A percentile compares a stretch with the other conserved stretches of the same genome.
These are phyloP conservation scores for Agapornis roseicollis DNA, from an alignment of 2,113 vertebrate genomes.

Conservation along the genomic window DNA sequence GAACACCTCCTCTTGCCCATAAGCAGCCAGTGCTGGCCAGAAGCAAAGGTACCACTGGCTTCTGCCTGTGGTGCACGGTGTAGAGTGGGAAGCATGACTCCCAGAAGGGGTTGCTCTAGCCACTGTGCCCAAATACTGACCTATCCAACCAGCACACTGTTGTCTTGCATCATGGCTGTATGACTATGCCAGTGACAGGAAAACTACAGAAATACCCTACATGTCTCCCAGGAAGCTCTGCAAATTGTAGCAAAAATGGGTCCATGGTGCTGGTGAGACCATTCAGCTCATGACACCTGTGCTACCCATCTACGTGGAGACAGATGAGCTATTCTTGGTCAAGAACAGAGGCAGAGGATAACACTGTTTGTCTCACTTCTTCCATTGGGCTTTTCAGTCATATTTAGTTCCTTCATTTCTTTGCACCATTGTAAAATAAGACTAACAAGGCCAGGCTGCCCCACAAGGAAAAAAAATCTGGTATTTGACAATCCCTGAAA, in stretches of 20 bases:
- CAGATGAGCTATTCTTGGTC: neutral
- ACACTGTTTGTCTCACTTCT: neutral
- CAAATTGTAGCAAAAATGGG: neutral
- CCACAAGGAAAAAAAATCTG: neutral
- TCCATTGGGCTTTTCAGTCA: neutral
- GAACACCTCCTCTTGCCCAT: neutral
- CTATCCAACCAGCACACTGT: fast-evolving
- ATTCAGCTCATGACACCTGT: neutral
- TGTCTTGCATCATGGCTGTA: neutral
- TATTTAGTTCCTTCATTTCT: neutral
- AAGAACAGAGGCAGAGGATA: neutral
- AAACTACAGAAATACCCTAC: neutral
- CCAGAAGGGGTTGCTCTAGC: neutral
- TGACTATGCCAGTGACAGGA: neutral
- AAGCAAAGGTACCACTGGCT: neutral
- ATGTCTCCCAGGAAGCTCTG: neutral
- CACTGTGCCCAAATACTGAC: neutral
- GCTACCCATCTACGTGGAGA: neutral
- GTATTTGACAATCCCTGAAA: neutral
- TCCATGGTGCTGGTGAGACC: neutral
- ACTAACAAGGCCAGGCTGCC: neutral
- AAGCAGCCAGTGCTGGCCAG: neutral
- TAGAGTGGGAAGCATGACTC: fast-evolving
- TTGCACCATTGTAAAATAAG: neutral
- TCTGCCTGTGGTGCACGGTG: neutral